Percentiles rank a stretch among this genome's conserved stretches.
phyloP scores from a whole-genome alignment of 2,888 invertebrate genomes.

The Sesia bembeciformis region DNA sequence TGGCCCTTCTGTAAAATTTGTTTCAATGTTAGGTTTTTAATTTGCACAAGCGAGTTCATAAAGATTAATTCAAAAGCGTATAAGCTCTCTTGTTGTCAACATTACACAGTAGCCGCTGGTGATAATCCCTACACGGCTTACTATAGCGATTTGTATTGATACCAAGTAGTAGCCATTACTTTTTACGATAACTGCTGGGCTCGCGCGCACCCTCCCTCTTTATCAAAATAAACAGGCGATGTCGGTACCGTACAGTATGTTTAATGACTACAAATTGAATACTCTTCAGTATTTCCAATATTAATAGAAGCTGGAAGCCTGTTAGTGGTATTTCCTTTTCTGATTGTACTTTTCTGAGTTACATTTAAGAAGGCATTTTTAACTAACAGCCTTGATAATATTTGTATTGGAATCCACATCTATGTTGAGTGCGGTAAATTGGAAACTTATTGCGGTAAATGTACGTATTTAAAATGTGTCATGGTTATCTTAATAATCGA shows the following conservation, averaged over 20 bases:
- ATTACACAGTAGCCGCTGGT: background rate
- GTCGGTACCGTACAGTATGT: background rate
- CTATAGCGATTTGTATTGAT: background rate
- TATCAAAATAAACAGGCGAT: conserved; percentile 13
- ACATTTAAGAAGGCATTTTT: background rate
- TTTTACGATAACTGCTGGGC: conserved; percentile 36
- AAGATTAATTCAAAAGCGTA: too few species aligned
- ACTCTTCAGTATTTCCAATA: conserved; percentile 1
- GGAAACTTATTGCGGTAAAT: too few species aligned
- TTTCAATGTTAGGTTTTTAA: too few species aligned
- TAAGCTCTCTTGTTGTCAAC: too few species aligned
- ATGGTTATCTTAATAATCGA: background rate
- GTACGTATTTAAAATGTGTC: background rate
- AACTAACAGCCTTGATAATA: background rate
- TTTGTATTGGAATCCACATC: background rate
- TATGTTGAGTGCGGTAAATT: background rate
- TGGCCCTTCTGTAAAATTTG: too few species aligned
- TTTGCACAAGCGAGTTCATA: too few species aligned
- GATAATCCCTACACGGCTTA: background rate
- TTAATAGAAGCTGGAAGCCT: background rate
- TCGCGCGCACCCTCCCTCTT: conserved; percentile 20
- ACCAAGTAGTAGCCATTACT: conserved; percentile 20
- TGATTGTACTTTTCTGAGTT: background rate
- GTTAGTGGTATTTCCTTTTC: background rate
- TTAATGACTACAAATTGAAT: background rate